Base-by-base conservation (phyloP, 2,888 invertebrate genomes). In the Bursaphelenchus okinawaensis region DNA sequence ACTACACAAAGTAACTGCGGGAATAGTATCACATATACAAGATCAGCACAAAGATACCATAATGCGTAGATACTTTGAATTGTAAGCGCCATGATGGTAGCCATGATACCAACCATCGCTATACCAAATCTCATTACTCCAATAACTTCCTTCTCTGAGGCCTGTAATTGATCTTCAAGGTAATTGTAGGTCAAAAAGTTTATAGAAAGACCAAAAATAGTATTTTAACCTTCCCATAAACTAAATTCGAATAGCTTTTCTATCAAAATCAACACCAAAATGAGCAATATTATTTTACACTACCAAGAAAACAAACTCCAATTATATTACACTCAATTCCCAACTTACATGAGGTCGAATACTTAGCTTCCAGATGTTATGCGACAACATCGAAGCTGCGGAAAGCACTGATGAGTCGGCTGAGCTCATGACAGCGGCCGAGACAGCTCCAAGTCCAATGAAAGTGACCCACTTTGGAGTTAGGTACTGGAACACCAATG, bases 351-450 rank as follows among this genome's bases (percentile, higher is more conserved):
- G 89, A 85, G 93, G 93, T 65, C 96, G 87, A 86, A 98, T 93
- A 83, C 96, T 92, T 84, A 93, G 88, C 86, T 91, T 93, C 88
- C 96, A 96, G 75, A 98, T 91, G 85, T 98, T 98, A 83, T 95
- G 88, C 69, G 96, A 95, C 83, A 98, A 98, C 96, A 98, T 96
- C 27, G 95, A 93, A 75, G 93, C 92, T 3, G 96, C 96, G 23
- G 95, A 94, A 22, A 98, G 87, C 59, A 98, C 93, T 75, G 95
- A 95, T 62, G 96, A 96, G 85, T 98, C 96, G 0, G 96, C 96
- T 0, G 95, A 95, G 40, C 95, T 95, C 96, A 98, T 98, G 72
- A 98, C 96, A 22, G 96, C 96, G 0, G 96, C 98, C 0, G 95
- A 95, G 7, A 98, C 94, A 7, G 96, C 96, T 0, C 98, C 98